A percentile compares a stretch with the other conserved stretches of the same genome.
These are phyloP conservation scores for Urocyon cinereoargenteus DNA, from an alignment of 2,797 vertebrate genomes.

Conservation along the genomic window DNA sequence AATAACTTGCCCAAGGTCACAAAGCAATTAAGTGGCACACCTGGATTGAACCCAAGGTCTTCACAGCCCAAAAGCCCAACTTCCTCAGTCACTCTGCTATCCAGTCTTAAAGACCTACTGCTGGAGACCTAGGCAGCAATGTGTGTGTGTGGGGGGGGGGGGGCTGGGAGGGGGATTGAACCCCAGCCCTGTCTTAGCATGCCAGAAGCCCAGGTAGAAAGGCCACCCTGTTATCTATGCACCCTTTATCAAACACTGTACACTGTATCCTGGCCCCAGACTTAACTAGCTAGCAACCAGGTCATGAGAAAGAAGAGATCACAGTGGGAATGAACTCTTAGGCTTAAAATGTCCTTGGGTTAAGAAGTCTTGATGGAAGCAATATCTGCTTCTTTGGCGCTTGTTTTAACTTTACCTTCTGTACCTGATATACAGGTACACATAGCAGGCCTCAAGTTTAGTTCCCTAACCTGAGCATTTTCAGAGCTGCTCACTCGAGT, in stretches of 20 bases:
- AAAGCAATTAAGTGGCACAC: neutral
- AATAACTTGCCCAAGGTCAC: neutral
- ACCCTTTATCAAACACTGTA: neutral
- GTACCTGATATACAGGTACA: neutral
- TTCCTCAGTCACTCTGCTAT: neutral
- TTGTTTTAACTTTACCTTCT: slow-evolving; percentile 5
- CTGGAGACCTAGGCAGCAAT: neutral
- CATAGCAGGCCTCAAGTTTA: neutral
- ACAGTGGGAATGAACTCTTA: neutral
- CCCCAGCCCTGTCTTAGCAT: neutral
- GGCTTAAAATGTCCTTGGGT: neutral
- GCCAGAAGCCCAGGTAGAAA: neutral
- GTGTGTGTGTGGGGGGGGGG: neutral
- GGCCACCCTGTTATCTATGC: neutral
- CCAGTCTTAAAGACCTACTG: neutral
- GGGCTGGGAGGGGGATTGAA: neutral
- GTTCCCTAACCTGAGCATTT: neutral
- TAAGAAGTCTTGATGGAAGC: neutral
- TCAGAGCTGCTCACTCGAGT: neutral
- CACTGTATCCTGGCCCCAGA: neutral
- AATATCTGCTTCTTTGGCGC: neutral
- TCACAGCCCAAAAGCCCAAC: neutral
- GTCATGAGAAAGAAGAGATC: neutral
- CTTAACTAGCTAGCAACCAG: neutral
- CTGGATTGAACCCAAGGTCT: neutral